Evolutionary conservation across 2,888 invertebrate genomes (phyloP).

Genomic region (Chloromyia formosa): DNA sequence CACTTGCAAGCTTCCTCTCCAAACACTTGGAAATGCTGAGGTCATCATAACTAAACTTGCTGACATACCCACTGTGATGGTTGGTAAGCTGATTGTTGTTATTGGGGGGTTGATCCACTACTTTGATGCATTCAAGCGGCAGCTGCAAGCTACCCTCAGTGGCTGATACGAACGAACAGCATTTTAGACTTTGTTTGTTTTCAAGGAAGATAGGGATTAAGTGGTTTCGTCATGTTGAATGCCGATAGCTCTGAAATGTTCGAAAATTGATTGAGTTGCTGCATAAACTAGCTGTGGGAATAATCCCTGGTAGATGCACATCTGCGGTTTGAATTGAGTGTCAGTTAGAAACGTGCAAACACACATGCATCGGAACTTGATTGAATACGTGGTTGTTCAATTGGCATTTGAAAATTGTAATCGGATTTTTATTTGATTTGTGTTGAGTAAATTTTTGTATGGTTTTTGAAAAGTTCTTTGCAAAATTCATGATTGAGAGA

Average conservation of each 20-base stretch:
- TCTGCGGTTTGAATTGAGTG: neutral
- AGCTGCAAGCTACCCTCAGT: too few relatives aligned
- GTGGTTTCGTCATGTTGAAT: neutral
- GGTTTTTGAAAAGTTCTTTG: neutral
- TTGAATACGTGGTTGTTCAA: neutral
- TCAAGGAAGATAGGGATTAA: conserved; percentile 6
- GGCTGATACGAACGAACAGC: neutral
- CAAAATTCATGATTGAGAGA: neutral
- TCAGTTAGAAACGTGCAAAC: neutral
- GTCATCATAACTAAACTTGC: too few relatives aligned
- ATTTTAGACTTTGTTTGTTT: neutral
- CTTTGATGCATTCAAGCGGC: too few relatives aligned
- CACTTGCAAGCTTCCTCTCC: neutral
- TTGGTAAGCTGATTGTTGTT: too few relatives aligned
- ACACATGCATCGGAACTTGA: neutral
- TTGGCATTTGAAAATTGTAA: neutral
- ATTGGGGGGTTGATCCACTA: too few relatives aligned
- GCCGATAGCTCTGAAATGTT: conserved; percentile 1
- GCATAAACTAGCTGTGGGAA: neutral
- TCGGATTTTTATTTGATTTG: neutral
- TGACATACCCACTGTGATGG: too few relatives aligned
- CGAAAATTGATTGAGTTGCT: neutral
- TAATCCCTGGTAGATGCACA: neutral
- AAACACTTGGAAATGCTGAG: neutral
- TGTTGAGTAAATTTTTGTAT: too few relatives aligned